These are phyloP conservation scores for Podiceps cristatus DNA, from an alignment of 2,113 vertebrate genomes.

Conservation along the genomic window DNA sequence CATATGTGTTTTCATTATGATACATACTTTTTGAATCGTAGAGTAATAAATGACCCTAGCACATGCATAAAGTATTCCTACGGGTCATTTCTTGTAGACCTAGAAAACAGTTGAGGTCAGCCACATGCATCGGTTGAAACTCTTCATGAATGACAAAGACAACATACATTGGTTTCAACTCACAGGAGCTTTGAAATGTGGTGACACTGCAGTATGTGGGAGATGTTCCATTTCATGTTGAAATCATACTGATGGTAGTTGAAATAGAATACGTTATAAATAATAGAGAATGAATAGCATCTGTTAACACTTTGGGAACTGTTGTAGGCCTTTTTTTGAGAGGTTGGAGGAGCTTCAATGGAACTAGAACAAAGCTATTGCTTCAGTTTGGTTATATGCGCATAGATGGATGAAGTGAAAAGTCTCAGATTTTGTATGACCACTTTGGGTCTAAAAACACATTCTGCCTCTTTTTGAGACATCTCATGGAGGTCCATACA, in stretches of 20 bases:
- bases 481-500: too few species aligned
- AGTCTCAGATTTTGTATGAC: too few species aligned
- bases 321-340: too few species aligned
- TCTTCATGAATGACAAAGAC: background rate
- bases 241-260: background rate
- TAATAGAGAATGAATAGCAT: too few species aligned
- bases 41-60: background rate
- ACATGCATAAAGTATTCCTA: rapidly evolving
- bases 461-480: too few species aligned
- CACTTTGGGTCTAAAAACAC: too few species aligned
- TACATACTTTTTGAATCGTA: background rate
- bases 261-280: background rate
- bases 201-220: too few species aligned
- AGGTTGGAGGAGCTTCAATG: too few species aligned
- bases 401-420: too few species aligned
- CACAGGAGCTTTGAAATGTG: background rate
- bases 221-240: background rate
- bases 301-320: too few species aligned
- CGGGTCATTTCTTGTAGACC: background rate
- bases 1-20: background rate
- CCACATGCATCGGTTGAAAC: background rate
- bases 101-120: background rate
- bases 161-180: background rate
- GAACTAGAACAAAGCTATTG: too few species aligned
- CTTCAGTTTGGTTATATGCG: too few species aligned